These are phyloP conservation scores for Hypselothyrea guttata DNA, from an alignment of 2,888 invertebrate species.

Conservation along the genomic window DNA sequence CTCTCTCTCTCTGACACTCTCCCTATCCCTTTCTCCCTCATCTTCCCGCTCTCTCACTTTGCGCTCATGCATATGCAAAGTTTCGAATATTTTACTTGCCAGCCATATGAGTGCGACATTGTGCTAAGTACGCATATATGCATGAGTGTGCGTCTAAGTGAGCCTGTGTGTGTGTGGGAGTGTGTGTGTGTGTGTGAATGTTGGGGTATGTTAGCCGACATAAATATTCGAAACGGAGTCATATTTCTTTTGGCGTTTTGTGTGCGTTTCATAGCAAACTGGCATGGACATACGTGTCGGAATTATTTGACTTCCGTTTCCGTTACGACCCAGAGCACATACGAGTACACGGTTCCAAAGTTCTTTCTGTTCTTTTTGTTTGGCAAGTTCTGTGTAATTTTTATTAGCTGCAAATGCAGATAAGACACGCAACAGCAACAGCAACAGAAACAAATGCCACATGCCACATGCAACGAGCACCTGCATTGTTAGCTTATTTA, in stretches of 20 bases:
- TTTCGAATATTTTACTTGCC: conserved; percentile 71
- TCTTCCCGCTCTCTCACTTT: conserved; percentile 3
- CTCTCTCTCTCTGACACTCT: conserved; percentile 6
- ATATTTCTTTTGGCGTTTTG: conserved; percentile 70
- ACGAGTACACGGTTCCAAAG: no score
- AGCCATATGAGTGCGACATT: conserved; percentile 59
- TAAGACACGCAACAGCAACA: background rate
- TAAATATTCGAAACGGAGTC: conserved; percentile 70
- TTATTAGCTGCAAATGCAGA: conserved; percentile 19
- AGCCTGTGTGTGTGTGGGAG: conserved; percentile 6
- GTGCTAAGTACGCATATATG: conserved; percentile 41
- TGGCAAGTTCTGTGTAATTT: conserved; percentile 20
- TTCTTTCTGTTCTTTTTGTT: no score
- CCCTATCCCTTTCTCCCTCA: conserved; percentile 7
- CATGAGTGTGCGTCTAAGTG: conserved; percentile 10
- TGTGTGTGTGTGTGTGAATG: conserved; percentile 22
- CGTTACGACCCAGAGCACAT: conserved; percentile 16
- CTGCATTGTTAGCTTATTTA: conserved; percentile 21
- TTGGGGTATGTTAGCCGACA: conserved; percentile 34
- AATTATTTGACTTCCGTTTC: conserved; percentile 71
- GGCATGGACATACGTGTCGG: conserved; percentile 75
- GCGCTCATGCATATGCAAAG: conserved; percentile 73
- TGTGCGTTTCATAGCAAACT: conserved; percentile 66
- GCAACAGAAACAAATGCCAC: background rate
- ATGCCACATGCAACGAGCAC: background rate